phyloP scores from a whole-genome alignment of 2,888 invertebrate genomes.

The Steromphala cineraria region DNA sequence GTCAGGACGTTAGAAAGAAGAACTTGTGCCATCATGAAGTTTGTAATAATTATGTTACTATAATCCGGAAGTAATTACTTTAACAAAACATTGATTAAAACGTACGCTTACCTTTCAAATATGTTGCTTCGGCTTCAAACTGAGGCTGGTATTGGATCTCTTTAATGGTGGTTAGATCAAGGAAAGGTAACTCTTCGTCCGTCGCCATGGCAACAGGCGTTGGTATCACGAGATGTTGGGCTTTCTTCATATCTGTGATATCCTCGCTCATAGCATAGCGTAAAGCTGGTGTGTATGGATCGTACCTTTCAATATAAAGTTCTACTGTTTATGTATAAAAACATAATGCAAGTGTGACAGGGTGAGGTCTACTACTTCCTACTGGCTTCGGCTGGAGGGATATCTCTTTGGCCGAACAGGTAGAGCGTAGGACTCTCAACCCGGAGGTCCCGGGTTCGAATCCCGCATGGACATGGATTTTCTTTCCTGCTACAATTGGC shows the following conservation, averaged over 20 bases:
- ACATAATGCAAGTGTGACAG: no score
- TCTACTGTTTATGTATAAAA: no score
- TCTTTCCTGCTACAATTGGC: no score
- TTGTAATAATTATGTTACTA: background rate
- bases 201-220: conserved; percentile 25
- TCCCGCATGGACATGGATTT: no score
- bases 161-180: no score
- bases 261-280: conserved; percentile 37
- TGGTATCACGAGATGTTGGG: conserved; percentile 26
- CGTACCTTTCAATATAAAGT: conserved; percentile 38
- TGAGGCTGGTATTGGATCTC: background rate
- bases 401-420: no score
- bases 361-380: no score
- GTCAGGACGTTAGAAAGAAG: background rate
- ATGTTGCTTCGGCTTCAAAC: conserved; percentile 21
- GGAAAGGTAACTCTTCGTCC: background rate
- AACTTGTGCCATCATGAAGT: background rate
- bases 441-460: no score
- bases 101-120: conserved; percentile 26
- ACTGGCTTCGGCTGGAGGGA: no score
- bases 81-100: background rate
- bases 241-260: conserved; percentile 28
- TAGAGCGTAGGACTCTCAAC: no score
- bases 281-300: conserved; percentile 49
- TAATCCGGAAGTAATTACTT: background rate